Percentiles rank a stretch among this genome's conserved stretches.
Evolutionary conservation across 2,888 invertebrate species (phyloP).

Genomic region (Meloe dianella): DNA sequence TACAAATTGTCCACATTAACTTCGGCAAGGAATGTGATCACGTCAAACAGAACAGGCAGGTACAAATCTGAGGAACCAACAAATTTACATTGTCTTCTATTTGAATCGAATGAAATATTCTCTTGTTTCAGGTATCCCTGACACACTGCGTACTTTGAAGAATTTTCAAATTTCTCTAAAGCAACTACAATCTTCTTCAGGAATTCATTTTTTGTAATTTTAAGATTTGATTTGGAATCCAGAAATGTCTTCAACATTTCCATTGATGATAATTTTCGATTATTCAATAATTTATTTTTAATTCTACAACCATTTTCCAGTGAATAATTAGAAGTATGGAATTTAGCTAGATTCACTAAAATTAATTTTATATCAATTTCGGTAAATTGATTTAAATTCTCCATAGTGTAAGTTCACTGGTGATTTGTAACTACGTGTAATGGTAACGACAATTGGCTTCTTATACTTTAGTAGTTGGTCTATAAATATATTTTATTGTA

Average conservation of each 20-base stretch:
- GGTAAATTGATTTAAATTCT: background rate
- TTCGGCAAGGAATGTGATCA: background rate
- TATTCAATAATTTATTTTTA: background rate
- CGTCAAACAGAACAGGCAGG: background rate
- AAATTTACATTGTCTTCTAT: background rate
- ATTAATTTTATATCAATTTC: background rate
- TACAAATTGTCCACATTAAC: background rate
- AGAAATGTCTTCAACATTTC: background rate
- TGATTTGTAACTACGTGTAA: background rate
- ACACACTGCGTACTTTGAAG: background rate
- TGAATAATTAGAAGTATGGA: background rate
- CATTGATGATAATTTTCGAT: background rate
- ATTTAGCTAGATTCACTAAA: constrained; percentile 2
- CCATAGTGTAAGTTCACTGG: background rate
- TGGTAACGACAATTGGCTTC: background rate
- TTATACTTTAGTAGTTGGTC: background rate
- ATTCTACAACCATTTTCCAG: background rate
- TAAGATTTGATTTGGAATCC: background rate
- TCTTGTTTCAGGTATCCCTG: background rate
- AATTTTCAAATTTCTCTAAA: background rate
- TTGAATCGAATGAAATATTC: background rate
- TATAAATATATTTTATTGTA: background rate
- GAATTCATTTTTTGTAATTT: background rate
- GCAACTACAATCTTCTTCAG: background rate
- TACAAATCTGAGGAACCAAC: background rate